Conservation (phyloP, 2,113 vertebrate genomes). For the Leiothrix lutea region DNA sequence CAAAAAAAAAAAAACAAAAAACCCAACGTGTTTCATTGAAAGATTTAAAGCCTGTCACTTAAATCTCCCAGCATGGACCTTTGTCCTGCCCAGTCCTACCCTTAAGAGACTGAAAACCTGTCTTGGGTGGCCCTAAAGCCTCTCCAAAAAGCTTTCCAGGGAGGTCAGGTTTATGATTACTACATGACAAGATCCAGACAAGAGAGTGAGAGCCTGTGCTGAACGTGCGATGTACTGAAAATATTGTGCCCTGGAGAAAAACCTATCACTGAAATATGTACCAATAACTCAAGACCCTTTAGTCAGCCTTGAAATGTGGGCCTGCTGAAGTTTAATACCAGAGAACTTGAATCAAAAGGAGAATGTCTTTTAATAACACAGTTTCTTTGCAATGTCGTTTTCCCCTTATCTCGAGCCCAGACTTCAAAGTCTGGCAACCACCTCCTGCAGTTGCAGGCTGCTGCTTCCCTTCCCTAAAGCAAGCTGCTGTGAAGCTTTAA, state of each 20-base stretch:
- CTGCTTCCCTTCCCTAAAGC: conserved; percentile 6
- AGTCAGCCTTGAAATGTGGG: conserved; percentile 23
- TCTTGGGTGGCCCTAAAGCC: not conserved
- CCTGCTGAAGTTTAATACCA: conserved; percentile 7
- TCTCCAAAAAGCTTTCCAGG: conserved; percentile 3
- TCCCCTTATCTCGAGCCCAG: conserved; percentile 31
- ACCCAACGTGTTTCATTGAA: accelerated
- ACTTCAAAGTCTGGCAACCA: conserved; percentile 38
- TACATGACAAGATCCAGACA: conserved; percentile 15
- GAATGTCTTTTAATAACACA: conserved; percentile 25
- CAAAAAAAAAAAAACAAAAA: not conserved
- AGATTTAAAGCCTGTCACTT: not conserved
- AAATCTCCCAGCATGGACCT: not conserved
- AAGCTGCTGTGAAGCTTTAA: conserved; percentile 24
- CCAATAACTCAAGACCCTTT: conserved; percentile 48
- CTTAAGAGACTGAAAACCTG: not conserved
- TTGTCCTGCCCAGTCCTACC: not conserved
- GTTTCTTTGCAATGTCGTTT: not conserved
- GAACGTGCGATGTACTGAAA: not conserved
- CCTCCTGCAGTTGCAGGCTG: conserved; percentile 14
- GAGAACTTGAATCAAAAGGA: conserved; percentile 33
- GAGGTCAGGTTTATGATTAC: conserved; percentile 23
- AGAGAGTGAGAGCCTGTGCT: not conserved
- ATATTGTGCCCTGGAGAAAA: conserved; percentile 39
- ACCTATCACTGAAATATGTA: not conserved